A percentile compares a stretch with the other conserved stretches of the same genome.
Conservation (phyloP, 2,113 vertebrate genomes). For the Chaetorhynchus papuensis region DNA sequence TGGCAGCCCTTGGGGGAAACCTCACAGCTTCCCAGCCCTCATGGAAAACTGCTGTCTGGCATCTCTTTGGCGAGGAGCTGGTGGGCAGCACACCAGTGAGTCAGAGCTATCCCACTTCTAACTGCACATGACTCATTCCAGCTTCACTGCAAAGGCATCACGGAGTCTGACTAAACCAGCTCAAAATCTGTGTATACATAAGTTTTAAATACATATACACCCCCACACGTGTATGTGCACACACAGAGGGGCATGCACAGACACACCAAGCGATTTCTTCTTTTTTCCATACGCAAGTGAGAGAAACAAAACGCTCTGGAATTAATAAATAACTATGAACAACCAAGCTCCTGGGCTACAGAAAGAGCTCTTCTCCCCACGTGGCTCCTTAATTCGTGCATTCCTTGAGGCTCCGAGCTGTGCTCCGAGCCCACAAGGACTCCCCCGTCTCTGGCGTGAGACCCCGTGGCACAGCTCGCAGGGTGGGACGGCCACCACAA, state of each 20-base stretch:
- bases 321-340: constrained; percentile 57
- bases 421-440: not conserved
- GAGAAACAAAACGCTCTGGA: not conserved
- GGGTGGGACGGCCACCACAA: not conserved
- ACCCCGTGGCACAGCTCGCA: not conserved
- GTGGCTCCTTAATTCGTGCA: not conserved
- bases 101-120: not conserved
- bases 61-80: not conserved
- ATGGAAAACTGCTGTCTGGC: not conserved
- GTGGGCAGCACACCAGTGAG: not conserved
- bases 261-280: not conserved
- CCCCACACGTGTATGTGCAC: not conserved
- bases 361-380: constrained; percentile 1
- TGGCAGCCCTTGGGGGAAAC: not conserved
- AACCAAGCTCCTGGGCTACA: not conserved
- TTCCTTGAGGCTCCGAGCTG: not conserved
- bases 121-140: not conserved
- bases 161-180: not conserved
- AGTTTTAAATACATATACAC: not conserved
- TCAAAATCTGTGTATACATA: not conserved
- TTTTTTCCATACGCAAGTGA: not conserved
- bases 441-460: not conserved
- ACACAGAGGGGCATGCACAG: not conserved
- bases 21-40: not conserved
- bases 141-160: not conserved